Evolutionary conservation across 2,797 vertebrate genomes (phyloP).

Genomic region (Orestias chungarensis): DNA sequence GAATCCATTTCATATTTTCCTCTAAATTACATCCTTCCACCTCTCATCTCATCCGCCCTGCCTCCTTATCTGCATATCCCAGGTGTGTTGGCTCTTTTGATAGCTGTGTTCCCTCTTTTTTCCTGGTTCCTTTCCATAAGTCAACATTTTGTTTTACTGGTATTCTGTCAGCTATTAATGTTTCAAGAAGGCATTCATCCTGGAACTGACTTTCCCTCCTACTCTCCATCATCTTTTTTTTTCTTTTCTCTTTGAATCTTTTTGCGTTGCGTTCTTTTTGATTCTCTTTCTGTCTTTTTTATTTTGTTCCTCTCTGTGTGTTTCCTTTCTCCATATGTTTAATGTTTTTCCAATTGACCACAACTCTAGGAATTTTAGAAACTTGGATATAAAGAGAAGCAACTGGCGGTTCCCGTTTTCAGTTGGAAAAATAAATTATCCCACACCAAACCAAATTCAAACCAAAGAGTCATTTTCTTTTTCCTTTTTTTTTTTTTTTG

Average conservation of each 20-base stretch:
- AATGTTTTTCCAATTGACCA: slow-evolving; percentile 33
- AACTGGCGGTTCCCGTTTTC: slow-evolving; percentile 33
- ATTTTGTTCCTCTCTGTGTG: slow-evolving; percentile 3
- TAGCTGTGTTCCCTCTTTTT: slow-evolving; percentile 6
- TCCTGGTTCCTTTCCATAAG: slow-evolving; percentile 9
- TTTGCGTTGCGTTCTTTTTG: neutral
- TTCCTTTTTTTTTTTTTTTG: neutral
- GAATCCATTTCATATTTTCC: slow-evolving; percentile 39
- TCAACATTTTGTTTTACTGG: slow-evolving; percentile 14
- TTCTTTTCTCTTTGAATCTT: slow-evolving; percentile 13
- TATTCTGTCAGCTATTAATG: slow-evolving; percentile 26
- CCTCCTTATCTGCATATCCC: slow-evolving; percentile 48
- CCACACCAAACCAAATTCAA: slow-evolving; percentile 37
- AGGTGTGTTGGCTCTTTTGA: slow-evolving; percentile 34
- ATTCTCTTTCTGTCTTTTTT: slow-evolving; percentile 12
- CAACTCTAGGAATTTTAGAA: slow-evolving; percentile 27
- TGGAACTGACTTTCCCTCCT: neutral
- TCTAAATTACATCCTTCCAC: slow-evolving; percentile 22
- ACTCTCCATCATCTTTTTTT: slow-evolving; percentile 11
- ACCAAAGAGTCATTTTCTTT: slow-evolving; percentile 33
- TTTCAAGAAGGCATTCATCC: slow-evolving; percentile 18
- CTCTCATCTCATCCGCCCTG: slow-evolving; percentile 7
- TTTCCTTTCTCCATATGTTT: slow-evolving; percentile 22
- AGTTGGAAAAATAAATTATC: slow-evolving; percentile 17
- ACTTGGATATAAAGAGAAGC: slow-evolving; percentile 25